These are phyloP conservation scores for Drosophila biarmipes DNA, from an alignment of 1,140 invertebrate genomes.

Conservation along the genomic window DNA sequence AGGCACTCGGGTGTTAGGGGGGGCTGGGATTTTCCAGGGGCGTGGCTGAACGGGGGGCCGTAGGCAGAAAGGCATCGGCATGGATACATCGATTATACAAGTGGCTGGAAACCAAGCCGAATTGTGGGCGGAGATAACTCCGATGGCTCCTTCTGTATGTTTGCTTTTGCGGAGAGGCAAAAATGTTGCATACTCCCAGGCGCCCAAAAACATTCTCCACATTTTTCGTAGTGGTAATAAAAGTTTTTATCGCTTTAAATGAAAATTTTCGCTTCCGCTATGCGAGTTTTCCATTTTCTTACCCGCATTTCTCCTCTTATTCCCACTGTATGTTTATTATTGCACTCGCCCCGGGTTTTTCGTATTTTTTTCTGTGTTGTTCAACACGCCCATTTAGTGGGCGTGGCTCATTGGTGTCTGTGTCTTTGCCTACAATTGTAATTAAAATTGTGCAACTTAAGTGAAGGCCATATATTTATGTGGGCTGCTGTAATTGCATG, in stretches of 20 bases:
- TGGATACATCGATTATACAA: conserved; percentile 82
- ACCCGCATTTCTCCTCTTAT: not conserved
- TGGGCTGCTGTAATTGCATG: conserved; percentile 55
- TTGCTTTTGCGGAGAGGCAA: conserved; percentile 12
- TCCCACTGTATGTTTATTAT: conserved; percentile 37
- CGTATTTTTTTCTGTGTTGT: not conserved
- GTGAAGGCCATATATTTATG: conserved; percentile 57
- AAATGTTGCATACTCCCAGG: conserved; percentile 54
- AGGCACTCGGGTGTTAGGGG: conserved; percentile 6
- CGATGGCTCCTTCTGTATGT: conserved; percentile 28
- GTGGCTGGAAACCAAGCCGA: conserved; percentile 43
- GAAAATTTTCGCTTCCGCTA: conserved; percentile 54
- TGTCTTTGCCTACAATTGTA: conserved; percentile 51
- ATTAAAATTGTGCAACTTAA: conserved; percentile 65
- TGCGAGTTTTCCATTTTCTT: conserved; percentile 39
- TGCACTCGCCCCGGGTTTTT: conserved; percentile 8
- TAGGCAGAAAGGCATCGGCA: conserved; percentile 66
- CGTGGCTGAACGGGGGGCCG: conserved; percentile 21
- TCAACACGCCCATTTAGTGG: conserved; percentile 30
- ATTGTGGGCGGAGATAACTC: conserved; percentile 50
- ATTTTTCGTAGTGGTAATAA: conserved; percentile 68
- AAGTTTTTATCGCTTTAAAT: conserved; percentile 77
- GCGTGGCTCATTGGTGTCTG: conserved; percentile 38
- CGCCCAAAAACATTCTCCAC: conserved; percentile 51
- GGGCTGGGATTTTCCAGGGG: conserved; percentile 12